These are phyloP conservation scores for Suncus etruscus DNA, from an alignment of 2,113 vertebrate species.

Conservation along the genomic window DNA sequence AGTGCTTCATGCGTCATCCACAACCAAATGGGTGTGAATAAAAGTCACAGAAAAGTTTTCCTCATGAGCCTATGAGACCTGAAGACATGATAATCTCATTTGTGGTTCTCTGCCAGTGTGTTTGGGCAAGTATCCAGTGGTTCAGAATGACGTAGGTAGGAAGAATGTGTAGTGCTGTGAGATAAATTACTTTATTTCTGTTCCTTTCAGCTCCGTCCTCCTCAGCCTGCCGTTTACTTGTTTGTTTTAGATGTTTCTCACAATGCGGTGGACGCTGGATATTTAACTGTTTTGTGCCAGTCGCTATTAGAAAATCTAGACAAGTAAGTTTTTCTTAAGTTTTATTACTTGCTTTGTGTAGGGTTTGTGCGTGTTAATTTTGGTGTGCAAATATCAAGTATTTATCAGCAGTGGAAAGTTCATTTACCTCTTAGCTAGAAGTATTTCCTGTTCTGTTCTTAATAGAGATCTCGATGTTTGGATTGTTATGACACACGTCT, in stretches of 20 bases:
- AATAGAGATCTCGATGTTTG: neutral
- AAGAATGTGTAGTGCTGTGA: neutral
- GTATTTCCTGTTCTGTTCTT: neutral
- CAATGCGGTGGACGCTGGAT: conserved; percentile 96
- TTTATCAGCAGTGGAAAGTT: conserved; percentile 6
- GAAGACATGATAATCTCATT: neutral
- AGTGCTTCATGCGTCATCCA: neutral
- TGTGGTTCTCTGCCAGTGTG: neutral
- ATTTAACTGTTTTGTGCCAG: conserved; percentile 95
- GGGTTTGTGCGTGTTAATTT: neutral
- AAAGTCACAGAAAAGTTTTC: neutral
- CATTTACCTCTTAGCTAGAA: neutral
- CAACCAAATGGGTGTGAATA: neutral
- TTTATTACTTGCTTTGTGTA: neutral
- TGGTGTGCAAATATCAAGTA: neutral
- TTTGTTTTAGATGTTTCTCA: conserved; percentile 98
- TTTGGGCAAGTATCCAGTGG: neutral
- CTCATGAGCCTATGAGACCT: neutral
- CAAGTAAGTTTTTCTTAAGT: conserved; percentile 90
- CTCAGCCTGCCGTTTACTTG: conserved; percentile 97
- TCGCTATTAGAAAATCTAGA: conserved; percentile 95
- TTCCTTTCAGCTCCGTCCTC: conserved; percentile 93
- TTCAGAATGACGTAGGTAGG: neutral
- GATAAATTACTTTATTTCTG: conserved; percentile 45
- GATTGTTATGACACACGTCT: neutral